phyloP scores from a whole-genome alignment of 2,888 invertebrate species.

The Alloplasta piceator region DNA sequence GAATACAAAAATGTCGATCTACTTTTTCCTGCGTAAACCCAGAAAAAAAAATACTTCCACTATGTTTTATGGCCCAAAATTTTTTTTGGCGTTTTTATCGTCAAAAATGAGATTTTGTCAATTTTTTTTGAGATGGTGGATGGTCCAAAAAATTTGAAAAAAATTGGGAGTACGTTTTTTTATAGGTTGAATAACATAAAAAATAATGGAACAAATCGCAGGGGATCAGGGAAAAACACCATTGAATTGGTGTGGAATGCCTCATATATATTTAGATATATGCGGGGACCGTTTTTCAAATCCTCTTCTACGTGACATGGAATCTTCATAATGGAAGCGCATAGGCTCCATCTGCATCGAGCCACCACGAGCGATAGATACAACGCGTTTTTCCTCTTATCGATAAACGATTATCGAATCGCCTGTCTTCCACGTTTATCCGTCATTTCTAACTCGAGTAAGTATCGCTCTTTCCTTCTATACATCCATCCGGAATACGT shows the following conservation, averaged over 20 bases:
- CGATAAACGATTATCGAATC: constrained; percentile 54
- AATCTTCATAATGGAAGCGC: constrained; percentile 54
- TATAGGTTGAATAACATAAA: too few species aligned
- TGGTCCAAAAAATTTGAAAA: too few species aligned
- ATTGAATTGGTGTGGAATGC: neutral
- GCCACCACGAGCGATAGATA: constrained; percentile 4
- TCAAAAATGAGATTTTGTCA: too few species aligned
- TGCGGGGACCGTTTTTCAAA: constrained; percentile 24
- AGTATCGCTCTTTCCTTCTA: constrained; percentile 12
- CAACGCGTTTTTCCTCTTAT: constrained; percentile 43
- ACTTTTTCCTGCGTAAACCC: too few species aligned
- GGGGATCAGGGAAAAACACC: neutral
- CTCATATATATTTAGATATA: neutral
- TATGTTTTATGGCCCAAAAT: too few species aligned
- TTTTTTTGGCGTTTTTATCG: too few species aligned
- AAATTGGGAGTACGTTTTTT: too few species aligned
- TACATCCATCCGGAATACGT: neutral
- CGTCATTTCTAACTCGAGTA: constrained; percentile 20
- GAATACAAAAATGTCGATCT: too few species aligned
- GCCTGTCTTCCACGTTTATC: constrained; percentile 16
- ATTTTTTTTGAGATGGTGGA: too few species aligned
- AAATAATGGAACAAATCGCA: too few species aligned
- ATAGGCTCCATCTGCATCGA: constrained; percentile 7
- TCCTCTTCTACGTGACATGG: constrained; percentile 49
- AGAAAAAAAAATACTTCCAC: too few species aligned